Conservation (phyloP, 1,140 invertebrate genomes). For the Ephestia elutella region DNA sequence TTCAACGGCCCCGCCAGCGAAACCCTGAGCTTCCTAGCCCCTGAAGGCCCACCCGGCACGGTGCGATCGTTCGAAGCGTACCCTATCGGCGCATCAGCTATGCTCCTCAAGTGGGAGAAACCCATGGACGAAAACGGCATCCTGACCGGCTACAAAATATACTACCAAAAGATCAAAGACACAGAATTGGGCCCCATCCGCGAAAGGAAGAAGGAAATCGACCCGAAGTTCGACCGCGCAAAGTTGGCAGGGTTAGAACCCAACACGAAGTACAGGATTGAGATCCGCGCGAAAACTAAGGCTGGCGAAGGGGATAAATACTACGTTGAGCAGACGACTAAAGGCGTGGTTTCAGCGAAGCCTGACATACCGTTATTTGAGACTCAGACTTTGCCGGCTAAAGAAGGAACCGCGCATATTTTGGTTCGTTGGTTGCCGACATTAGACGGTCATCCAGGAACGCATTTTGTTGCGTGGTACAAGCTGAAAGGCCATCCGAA, state of each 20-base stretch:
- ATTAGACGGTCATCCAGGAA: conserved; percentile 82
- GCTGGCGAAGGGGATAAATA: conserved; percentile 89
- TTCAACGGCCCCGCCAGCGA: conserved; percentile 94
- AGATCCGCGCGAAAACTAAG: conserved; percentile 87
- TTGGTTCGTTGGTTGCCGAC: conserved; percentile 88
- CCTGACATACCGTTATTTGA: conserved; percentile 87
- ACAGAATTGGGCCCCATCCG: conserved; percentile 80
- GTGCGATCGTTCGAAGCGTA: conserved; percentile 87
- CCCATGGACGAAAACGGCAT: conserved; percentile 95
- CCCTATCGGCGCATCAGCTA: conserved; percentile 90
- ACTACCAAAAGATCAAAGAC: conserved; percentile 87
- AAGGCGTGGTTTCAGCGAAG: conserved; percentile 73
- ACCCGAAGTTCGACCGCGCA: conserved; percentile 84
- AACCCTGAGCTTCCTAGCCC: conserved; percentile 87
- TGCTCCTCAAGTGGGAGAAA: conserved; percentile 92
- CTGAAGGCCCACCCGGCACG: conserved; percentile 94
- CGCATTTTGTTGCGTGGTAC: conserved; percentile 92
- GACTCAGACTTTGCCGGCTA: conserved; percentile 80
- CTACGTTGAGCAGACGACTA: conserved; percentile 87
- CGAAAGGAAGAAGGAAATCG: conserved; percentile 85
- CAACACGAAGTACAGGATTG: conserved; percentile 91
- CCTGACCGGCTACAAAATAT: conserved; percentile 94
- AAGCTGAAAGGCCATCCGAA: conserved; percentile 81
- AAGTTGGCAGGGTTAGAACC: conserved; percentile 90
- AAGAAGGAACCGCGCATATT: conserved; percentile 84